Evolutionary conservation across 2,888 invertebrate genomes (phyloP).

Genomic region (Prosopocoilus inquinatus): DNA sequence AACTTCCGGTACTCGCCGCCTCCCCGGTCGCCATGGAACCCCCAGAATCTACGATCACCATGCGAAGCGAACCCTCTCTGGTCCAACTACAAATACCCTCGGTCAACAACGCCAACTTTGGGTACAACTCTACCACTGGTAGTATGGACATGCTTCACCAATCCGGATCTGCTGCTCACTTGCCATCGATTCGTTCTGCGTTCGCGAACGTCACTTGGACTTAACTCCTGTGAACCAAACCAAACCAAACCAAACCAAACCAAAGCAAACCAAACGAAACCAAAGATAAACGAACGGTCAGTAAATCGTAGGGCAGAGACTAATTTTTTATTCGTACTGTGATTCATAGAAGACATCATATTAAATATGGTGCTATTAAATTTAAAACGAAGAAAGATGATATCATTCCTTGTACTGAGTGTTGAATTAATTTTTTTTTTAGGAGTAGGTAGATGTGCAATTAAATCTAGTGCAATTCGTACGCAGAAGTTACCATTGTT

Average conservation of each 20-base stretch:
- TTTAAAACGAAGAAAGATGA: slow-evolving; percentile 9
- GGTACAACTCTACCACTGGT: slow-evolving; percentile 1
- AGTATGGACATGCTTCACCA: slow-evolving; percentile 9
- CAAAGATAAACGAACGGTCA: slow-evolving; percentile 12
- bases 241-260: slow-evolving; percentile 11
- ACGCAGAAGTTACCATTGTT: slow-evolving; percentile 2
- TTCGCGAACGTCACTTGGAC: slow-evolving; percentile 44
- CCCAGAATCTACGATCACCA: slow-evolving; percentile 15
- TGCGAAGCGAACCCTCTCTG: slow-evolving; percentile 7
- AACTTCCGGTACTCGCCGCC: slow-evolving; percentile 31
- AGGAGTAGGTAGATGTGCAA: slow-evolving; percentile 22
- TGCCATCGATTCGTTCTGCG: slow-evolving; percentile 35
- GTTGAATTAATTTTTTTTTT: slow-evolving; percentile 22
- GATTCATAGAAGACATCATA: slow-evolving; percentile 38
- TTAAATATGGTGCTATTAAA: slow-evolving; percentile 42
- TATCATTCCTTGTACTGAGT: slow-evolving; percentile 30
- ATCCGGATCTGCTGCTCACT: slow-evolving; percentile 10
- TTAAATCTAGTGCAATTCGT: slow-evolving; percentile 13
- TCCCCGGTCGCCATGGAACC: slow-evolving; percentile 11
- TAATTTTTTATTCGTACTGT: slow-evolving; percentile 25
- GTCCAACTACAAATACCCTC: slow-evolving; percentile 24
- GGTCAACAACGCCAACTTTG: slow-evolving; percentile 5
- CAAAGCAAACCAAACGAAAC: slow-evolving; percentile 10
- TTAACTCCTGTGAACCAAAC: slow-evolving; percentile 23
- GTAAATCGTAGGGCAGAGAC: slow-evolving; percentile 1